phyloP scores from a whole-genome alignment of 2,888 invertebrate species.

The Thymelicus sylvestris region DNA sequence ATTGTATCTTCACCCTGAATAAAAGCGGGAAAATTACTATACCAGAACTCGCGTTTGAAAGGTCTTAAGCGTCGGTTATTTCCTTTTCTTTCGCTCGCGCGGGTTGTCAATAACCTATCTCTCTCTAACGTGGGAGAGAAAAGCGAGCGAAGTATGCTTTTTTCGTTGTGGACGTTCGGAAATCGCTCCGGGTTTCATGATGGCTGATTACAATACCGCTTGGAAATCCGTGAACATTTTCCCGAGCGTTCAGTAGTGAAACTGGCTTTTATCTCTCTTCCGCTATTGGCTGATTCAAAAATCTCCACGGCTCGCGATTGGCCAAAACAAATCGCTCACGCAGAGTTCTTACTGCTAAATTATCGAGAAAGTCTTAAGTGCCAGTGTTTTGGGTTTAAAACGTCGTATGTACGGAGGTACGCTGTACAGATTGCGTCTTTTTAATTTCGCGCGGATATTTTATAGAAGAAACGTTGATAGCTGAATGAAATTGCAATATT shows the following conservation, averaged over 20 bases:
- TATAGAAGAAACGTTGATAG: slow-evolving; percentile 46
- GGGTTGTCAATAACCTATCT: slow-evolving; percentile 49
- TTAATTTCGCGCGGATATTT: slow-evolving; percentile 41
- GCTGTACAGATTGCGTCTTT: slow-evolving; percentile 45
- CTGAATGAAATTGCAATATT: slow-evolving; percentile 66
- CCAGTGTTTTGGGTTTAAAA: slow-evolving; percentile 48
- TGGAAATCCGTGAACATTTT: slow-evolving; percentile 70
- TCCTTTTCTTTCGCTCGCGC: slow-evolving; percentile 54
- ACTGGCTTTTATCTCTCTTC: slow-evolving; percentile 76
- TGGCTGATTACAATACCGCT: slow-evolving; percentile 83
- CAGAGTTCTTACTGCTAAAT: slow-evolving; percentile 68
- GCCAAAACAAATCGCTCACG: slow-evolving; percentile 83
- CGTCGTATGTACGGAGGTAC: slow-evolving; percentile 49
- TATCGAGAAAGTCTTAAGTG: slow-evolving; percentile 68
- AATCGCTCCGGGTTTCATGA: slow-evolving; percentile 81
- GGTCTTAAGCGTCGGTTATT: slow-evolving; percentile 61
- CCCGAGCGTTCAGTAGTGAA: slow-evolving; percentile 58
- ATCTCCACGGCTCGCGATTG: slow-evolving; percentile 78
- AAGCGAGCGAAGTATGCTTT: slow-evolving; percentile 72
- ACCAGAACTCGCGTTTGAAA: slow-evolving; percentile 57
- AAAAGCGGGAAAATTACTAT: slow-evolving; percentile 82
- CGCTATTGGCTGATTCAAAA: slow-evolving; percentile 82
- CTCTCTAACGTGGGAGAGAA: slow-evolving; percentile 55
- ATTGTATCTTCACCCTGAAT: slow-evolving; percentile 67
- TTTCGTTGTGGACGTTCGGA: slow-evolving; percentile 64